Conservation (phyloP, 2,888 invertebrate genomes). For the Halictus ligatus region DNA sequence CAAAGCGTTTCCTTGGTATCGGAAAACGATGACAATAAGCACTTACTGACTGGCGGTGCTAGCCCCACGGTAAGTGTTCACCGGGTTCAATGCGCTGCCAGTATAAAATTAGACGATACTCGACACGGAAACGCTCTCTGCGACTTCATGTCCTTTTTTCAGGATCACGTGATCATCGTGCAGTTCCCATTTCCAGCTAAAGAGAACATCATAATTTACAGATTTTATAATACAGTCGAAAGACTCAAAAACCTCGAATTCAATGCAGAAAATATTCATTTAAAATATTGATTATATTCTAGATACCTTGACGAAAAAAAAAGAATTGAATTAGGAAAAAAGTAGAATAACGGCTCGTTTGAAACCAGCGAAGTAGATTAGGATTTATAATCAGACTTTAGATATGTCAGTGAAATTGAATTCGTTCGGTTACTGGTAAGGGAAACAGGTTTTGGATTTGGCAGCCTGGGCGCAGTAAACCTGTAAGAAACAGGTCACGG, state of each 20-base stretch:
- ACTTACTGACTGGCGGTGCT: conserved; percentile 9
- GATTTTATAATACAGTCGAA: background rate
- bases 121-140: conserved; percentile 20
- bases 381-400: background rate
- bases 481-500: background rate
- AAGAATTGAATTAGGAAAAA: background rate
- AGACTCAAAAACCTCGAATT: background rate
- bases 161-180: background rate
- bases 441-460: background rate
- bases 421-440: no score
- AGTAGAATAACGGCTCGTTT: background rate
- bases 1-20: conserved; percentile 7
- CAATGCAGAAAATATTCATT: background rate
- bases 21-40: conserved; percentile 26
- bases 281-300: background rate
- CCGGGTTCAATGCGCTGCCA: background rate
- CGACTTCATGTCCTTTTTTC: background rate
- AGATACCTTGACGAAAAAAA: background rate
- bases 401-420: background rate
- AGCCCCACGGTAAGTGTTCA: background rate
- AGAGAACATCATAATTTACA: conserved; percentile 1
- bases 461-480: background rate
- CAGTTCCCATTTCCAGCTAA: background rate
- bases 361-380: background rate
- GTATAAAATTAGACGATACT: conserved; percentile 16